Evolutionary conservation across 2,888 invertebrate species (phyloP).

Genomic region (Pandemis corylana): DNA sequence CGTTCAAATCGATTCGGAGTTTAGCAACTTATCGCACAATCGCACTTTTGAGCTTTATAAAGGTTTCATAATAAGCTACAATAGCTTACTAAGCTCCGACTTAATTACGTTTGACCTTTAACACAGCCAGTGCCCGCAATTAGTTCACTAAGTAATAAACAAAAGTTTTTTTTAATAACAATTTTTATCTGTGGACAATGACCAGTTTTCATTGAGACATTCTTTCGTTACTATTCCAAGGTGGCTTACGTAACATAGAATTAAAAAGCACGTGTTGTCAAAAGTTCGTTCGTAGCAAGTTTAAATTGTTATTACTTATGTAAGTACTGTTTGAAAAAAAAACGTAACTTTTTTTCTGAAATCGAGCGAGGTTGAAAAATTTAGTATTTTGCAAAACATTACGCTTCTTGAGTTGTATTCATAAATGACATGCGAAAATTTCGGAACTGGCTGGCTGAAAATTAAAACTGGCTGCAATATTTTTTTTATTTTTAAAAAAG

Average conservation of each 20-base stretch:
- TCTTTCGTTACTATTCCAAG: conserved; percentile 44
- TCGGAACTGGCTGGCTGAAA: no score
- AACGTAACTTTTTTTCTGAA: neutral
- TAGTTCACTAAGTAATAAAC: conserved; percentile 51
- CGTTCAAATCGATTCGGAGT: conserved; percentile 22
- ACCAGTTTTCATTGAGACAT: conserved; percentile 53
- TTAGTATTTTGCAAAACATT: neutral
- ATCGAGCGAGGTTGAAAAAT: neutral
- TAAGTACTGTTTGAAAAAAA: neutral
- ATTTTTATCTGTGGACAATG: conserved; percentile 53
- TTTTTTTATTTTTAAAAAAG: no score
- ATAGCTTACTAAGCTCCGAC: conserved; percentile 37
- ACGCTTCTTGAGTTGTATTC: no score
- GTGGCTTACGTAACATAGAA: conserved; percentile 33
- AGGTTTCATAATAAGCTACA: conserved; percentile 34
- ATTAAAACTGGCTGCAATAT: no score
- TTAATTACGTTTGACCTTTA: conserved; percentile 49
- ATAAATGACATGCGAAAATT: no score
- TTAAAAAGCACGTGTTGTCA: conserved; percentile 14
- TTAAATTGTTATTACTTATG: no score
- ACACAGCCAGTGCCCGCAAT: conserved; percentile 47
- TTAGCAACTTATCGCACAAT: conserved; percentile 38
- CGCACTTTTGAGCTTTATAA: conserved; percentile 32
- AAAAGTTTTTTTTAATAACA: conserved; percentile 46
- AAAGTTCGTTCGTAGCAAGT: neutral